Evolutionary conservation across 1,140 invertebrate species (phyloP), one percentile per base, ranked within the genome.

Genomic region (Maniola jurtina): DNA sequence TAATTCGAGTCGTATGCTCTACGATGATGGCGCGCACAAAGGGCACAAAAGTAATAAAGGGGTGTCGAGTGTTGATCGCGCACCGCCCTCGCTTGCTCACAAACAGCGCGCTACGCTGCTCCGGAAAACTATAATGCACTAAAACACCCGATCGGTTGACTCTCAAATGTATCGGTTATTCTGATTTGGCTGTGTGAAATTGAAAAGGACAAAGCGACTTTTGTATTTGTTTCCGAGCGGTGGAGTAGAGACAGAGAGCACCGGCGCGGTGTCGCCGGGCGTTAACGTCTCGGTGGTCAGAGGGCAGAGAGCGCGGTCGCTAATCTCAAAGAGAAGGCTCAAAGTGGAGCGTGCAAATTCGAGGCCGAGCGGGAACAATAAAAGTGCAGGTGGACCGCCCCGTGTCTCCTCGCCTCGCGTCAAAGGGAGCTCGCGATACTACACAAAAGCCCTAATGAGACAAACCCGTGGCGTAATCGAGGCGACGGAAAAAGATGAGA

Each of bases 381-480:
- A 86, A 86, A 88, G 72, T 88, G 88, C 86, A 88, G 84, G 86
- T 88, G 84, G 88, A 88, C 83, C 75, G 73, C 78, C 71, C 76
- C 70, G 75, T 73, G 72, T 75, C 75, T 70, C 77, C 75, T 56
- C 70, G 67, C 74, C 76, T 77, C 78, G 78, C 82, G 83, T 86
- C 86, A 87, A 87, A 88, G 85, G 80, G 76, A 84, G 74, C 84
- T 75, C 80, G 83, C 83, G 81, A 88, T 84, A 83, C 84, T 81
- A 86, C 79, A 88, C 88, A 89, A 90, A 89, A 89, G 86, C 84
- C 85, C 88, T 90, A 90, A 90, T 89, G 88, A 90, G 88, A 90
- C 88, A 88, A 89, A 90, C 86, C 85, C 86, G 85, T 86, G 81
- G 84, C 84, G 86, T 90, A 90, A 90, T 90, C 88, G 88, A 90